Base-by-base conservation (phyloP, 2,113 vertebrate species). In the Gopherus flavomarginatus region DNA sequence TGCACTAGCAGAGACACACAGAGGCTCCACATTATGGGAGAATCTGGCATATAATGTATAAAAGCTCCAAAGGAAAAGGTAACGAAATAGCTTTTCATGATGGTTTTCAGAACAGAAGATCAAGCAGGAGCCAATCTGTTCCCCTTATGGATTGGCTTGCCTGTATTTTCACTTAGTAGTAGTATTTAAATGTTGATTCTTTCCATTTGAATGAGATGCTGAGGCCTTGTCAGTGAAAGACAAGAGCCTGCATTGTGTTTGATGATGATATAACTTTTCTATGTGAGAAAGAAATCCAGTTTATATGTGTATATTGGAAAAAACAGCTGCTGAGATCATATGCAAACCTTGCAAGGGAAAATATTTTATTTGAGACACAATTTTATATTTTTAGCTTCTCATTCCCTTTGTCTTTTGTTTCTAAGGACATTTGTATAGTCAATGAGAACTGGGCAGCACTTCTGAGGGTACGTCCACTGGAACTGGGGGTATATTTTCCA, bases 251-350 rank as follows among this genome's bases (percentile, higher is more conserved):
- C 14, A 50, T 91, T 81, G 49, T 53, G 27, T 56, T 88, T 54
- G 49, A 44, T 62, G 81, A 38, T n/a, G 21, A 47, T 72, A 21
- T 72, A 47, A 27, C 2, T 19, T 47, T 44, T 86, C 29, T 81
- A 6, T 26, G 35, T 75, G 16, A 12, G 38, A 90, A n/a, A 77
- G 75, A 42, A 81, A 53, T 65, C 75, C 84, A n/a, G 57, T 1
- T 91, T 93, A 53, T 42, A 85, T 80, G 11, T 86, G 31, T 59
- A 92, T 24, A 5, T 49, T 92, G 90, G 35, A 80, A 56, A 88
- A 94, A 88, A 35, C 91, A 92, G 29, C 85, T 93, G 92, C 54
- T 72, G 82, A 52, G 87, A 89, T 78, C 31, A 94, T 6, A 42
- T 19, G 50, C 29, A 89, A 72, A 12, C 85, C 14, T 31, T 85